These are phyloP conservation scores for Nymphalis urticae DNA, from an alignment of 2,888 invertebrate genomes.

Conservation along the genomic window DNA sequence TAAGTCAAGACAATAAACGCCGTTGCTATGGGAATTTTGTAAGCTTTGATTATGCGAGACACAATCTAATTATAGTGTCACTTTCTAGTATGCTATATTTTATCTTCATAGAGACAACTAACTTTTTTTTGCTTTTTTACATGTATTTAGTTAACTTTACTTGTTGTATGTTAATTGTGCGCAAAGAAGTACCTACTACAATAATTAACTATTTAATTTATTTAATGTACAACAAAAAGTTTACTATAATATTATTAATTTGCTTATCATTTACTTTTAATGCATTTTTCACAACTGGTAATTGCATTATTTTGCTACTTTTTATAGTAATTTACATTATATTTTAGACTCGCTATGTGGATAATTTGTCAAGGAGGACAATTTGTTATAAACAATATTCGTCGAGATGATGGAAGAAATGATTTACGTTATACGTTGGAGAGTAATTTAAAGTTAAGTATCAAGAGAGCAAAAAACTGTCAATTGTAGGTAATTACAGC, in stretches of 20 bases:
- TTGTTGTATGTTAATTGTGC: too few relatives aligned
- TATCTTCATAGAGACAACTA: too few relatives aligned
- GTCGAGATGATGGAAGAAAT: conserved; percentile 58
- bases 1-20: conserved; percentile 5
- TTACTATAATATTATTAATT: too few relatives aligned
- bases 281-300: too few relatives aligned
- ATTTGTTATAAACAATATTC: conserved; percentile 47
- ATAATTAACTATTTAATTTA: too few relatives aligned
- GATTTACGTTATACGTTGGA: conserved; percentile 32
- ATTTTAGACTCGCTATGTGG: background rate
- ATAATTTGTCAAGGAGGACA: conserved; percentile 27
- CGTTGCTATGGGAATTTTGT: conserved; percentile 5
- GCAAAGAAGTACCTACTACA: too few relatives aligned
- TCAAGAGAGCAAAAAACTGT: conserved; percentile 43
- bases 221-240: too few relatives aligned
- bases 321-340: too few relatives aligned
- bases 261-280: too few relatives aligned
- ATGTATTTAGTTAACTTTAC: too few relatives aligned
- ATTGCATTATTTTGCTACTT: too few relatives aligned
- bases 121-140: too few relatives aligned
- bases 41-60: conserved; percentile 1
- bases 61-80: background rate
- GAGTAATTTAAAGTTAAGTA: conserved; percentile 33
- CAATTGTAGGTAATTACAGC: conserved; percentile 14
- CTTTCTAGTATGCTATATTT: background rate